These are phyloP conservation scores for Tragulus kanchil DNA, from an alignment of 2,113 vertebrate genomes.

Conservation along the genomic window DNA sequence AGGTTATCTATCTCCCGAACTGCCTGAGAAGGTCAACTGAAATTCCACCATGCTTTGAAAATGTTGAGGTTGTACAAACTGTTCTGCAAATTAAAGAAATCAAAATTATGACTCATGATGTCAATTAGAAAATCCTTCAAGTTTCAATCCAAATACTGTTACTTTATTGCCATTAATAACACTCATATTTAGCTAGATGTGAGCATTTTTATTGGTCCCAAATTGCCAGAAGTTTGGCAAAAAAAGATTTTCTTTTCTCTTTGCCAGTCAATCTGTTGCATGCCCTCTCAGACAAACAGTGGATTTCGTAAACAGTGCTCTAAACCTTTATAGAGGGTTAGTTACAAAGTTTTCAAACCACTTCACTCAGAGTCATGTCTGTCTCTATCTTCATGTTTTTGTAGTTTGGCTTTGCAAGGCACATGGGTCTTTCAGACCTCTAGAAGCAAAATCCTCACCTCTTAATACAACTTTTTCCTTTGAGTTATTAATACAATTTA, in stretches of 20 bases:
- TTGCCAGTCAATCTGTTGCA: neutral
- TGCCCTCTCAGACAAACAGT: neutral
- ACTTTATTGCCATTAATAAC: slow-evolving; percentile 20
- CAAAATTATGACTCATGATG: neutral
- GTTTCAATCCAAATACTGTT: neutral
- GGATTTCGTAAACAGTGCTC: neutral
- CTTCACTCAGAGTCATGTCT: neutral
- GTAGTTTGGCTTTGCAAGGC: neutral
- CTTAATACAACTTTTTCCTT: neutral
- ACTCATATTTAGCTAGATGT: neutral
- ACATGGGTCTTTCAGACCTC: neutral
- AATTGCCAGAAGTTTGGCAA: neutral
- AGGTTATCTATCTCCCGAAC: neutral
- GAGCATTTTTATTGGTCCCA: neutral
- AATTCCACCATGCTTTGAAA: neutral
- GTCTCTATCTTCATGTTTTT: neutral
- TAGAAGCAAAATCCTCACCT: neutral
- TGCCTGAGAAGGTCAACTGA: neutral
- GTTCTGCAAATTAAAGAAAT: neutral
- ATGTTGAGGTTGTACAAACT: neutral
- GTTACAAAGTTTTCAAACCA: neutral
- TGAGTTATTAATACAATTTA: neutral
- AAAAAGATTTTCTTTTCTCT: slow-evolving; percentile 29
- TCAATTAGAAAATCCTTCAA: slow-evolving; percentile 48
- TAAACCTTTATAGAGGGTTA: neutral